Base-by-base conservation (phyloP, 2,888 invertebrate genomes). In the Scaptomyza tumidula region DNA sequence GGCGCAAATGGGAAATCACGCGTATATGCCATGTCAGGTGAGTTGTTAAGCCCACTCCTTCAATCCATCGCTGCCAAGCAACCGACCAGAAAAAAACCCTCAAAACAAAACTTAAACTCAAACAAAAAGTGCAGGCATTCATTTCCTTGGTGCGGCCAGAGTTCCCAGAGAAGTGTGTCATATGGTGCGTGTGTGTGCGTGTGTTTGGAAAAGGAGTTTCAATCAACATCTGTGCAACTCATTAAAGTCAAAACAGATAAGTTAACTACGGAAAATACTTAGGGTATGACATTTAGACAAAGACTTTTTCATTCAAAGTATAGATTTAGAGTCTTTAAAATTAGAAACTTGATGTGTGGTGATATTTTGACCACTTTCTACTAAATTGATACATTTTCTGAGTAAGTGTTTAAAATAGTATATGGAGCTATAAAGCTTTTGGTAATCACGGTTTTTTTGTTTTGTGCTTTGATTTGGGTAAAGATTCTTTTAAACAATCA, bases 21-120 rank as follows among this genome's bases (percentile, higher is more conserved):
- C 97, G 78, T 98, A 97, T 93, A 94, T 98, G 86, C 97, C 97
- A 72, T 98, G 97, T 94, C 96, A 96, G 94, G 96, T 95, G 88
- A 93, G 93, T 39, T 37, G 14, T 39, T 39, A 33, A 33, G 9
- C 39, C 14, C 5, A 14, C 39, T 39, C 39, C 39, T 14, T 39
- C 4, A 39, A 9, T 39, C 14, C 14, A 33, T 89, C 13, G 9
- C 16, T 45, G 10, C n/a, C 1, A 6, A 24, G 29, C 6, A 31
- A n/a, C 10, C 31, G 35, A 19, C 10, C 11, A 48, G 29, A 10
- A 6, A 11, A 16, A 7, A n/a, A 53, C 33, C 3, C 33, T 24
- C 56, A 41, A 45, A 13, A 29, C 31, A 41, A n/a, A 10, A 19
- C 31, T 31, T 24, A 71, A 53, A 35, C 29, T 61, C 33, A 11